Evolutionary conservation across 1,140 invertebrate species (phyloP).

Genomic region (Zaprionus vittiger): DNA sequence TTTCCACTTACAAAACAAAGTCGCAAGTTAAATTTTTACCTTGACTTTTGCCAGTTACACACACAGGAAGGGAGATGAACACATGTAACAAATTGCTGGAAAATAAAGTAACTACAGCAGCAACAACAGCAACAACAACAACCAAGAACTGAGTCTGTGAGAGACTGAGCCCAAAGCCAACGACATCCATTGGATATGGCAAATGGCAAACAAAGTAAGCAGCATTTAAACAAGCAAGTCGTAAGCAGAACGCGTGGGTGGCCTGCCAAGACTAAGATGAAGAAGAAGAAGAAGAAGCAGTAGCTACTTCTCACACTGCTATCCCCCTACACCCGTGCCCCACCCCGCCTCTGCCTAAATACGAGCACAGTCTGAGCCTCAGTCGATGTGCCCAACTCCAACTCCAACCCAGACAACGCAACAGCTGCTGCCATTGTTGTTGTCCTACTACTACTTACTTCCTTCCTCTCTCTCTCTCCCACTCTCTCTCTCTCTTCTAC

Average conservation of each 20-base stretch:
- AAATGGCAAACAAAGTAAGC: slow-evolving; percentile 70
- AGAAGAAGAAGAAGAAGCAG: not conserved
- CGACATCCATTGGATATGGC: slow-evolving; percentile 17
- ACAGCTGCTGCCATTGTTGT: not conserved
- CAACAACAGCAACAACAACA: not conserved
- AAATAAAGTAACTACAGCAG: slow-evolving; percentile 60
- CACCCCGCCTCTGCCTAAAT: not conserved
- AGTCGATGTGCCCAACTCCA: not conserved
- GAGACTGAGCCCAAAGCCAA: slow-evolving; percentile 26
- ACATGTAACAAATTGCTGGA: slow-evolving; percentile 66
- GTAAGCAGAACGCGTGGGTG: slow-evolving; percentile 69
- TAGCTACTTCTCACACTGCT: not conserved
- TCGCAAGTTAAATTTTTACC: slow-evolving; percentile 69
- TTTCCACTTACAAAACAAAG: slow-evolving; percentile 74
- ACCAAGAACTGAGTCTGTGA: not conserved
- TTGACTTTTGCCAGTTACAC: slow-evolving; percentile 61
- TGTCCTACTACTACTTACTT: not conserved
- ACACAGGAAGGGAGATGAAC: slow-evolving; percentile 3
- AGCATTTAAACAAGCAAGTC: slow-evolving; percentile 68
- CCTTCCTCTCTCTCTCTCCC: not conserved
- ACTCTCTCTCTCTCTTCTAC: not conserved
- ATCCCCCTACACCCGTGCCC: not conserved
- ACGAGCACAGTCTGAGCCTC: not conserved
- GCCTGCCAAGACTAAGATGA: slow-evolving; percentile 12
- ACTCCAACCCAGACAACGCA: not conserved